These are phyloP conservation scores for Alentia gelatinosa DNA, from an alignment of 2,888 invertebrate species.

Conservation along the genomic window DNA sequence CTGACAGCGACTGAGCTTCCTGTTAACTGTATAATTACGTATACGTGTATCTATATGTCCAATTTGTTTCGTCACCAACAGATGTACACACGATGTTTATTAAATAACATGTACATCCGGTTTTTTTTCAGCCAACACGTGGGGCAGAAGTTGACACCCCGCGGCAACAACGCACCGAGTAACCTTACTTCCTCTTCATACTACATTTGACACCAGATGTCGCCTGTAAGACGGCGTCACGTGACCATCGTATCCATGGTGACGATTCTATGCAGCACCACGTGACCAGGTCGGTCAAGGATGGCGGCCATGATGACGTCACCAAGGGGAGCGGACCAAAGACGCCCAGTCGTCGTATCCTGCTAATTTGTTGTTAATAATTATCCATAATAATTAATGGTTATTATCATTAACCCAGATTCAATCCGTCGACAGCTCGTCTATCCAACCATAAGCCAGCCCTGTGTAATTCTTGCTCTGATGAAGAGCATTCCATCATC, in stretches of 20 bases:
- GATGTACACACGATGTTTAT: no score
- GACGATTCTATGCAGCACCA: slow-evolving; percentile 39
- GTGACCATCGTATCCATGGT: background rate
- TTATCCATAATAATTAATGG: background rate
- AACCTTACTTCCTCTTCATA: slow-evolving; percentile 40
- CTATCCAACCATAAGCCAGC: no score
- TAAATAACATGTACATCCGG: no score
- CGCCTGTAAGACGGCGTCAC: background rate
- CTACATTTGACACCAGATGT: slow-evolving; percentile 46
- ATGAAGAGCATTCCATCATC: no score
- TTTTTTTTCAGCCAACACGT: slow-evolving; percentile 50
- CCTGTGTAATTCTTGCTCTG: no score
- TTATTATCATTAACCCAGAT: background rate
- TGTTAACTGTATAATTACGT: no score
- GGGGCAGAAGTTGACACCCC: slow-evolving; percentile 38
- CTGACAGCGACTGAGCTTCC: no score
- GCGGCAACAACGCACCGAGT: background rate
- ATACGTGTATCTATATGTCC: no score
- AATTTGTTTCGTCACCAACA: no score
- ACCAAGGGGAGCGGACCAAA: slow-evolving; percentile 5
- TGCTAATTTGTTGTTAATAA: background rate
- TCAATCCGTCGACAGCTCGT: background rate
- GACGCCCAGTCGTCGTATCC: background rate
- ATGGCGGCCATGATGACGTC: background rate
- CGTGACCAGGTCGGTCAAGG: slow-evolving; percentile 33